A percentile compares a stretch with the other conserved stretches of the same genome.
Evolutionary conservation across 2,797 vertebrate species (phyloP).

Genomic region (Leptatherina wallacei): DNA sequence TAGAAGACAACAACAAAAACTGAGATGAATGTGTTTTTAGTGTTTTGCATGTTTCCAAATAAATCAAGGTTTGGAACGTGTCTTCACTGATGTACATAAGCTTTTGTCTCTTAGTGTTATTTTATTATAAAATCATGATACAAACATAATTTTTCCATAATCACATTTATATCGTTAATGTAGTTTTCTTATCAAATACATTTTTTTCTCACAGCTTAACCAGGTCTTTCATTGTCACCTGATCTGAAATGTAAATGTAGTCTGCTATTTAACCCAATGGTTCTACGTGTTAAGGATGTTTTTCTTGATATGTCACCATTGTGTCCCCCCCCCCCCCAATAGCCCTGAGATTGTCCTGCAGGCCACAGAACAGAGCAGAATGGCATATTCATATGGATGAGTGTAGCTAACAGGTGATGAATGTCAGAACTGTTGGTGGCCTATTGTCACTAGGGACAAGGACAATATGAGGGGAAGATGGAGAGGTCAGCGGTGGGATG

Average conservation of each 20-base stretch:
- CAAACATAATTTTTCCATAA: too few species aligned
- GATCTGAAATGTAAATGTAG: conserved; percentile 31
- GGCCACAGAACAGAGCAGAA: conserved; percentile 44
- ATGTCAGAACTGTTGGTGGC: conserved; percentile 78
- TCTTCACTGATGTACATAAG: too few species aligned
- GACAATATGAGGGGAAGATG: conserved; percentile 76
- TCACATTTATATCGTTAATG: too few species aligned
- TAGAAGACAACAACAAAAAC: background rate
- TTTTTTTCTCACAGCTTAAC: too few species aligned
- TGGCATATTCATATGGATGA: conserved; percentile 76
- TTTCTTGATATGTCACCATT: conserved; percentile 62
- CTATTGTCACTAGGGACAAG: conserved; percentile 78
- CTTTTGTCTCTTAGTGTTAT: too few species aligned
- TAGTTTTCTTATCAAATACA: too few species aligned
- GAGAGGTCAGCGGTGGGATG: conserved; percentile 60
- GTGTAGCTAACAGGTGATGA: conserved; percentile 79
- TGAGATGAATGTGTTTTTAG: background rate
- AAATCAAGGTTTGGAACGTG: too few species aligned
- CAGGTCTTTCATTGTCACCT: conserved; percentile 1
- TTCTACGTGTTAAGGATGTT: conserved; percentile 66
- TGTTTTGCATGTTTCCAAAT: background rate
- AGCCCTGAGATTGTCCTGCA: conserved; percentile 54
- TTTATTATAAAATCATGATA: too few species aligned
- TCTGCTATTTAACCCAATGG: conserved; percentile 46
- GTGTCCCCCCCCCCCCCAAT: conserved; percentile 52